Conservation (phyloP, 2,888 invertebrate species). For the Lasioglossum lativentre region DNA sequence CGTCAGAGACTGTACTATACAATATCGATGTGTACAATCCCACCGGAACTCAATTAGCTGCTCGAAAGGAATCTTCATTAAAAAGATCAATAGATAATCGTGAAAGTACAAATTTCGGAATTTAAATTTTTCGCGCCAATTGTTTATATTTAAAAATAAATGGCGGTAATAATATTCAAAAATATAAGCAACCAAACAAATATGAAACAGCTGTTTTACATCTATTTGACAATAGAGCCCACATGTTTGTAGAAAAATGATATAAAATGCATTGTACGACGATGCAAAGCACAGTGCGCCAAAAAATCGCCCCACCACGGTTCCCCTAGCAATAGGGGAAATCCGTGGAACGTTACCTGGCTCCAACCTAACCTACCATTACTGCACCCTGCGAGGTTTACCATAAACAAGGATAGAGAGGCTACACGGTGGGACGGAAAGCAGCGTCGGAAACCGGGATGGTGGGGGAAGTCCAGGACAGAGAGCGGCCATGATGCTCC, state of each 20-base stretch:
- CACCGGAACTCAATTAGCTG: neutral
- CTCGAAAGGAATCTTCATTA: neutral
- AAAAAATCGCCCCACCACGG: neutral
- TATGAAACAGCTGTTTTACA: too few species aligned
- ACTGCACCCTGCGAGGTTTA: slow-evolving; percentile 34
- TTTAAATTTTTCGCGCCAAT: neutral
- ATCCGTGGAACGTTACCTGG: slow-evolving; percentile 44
- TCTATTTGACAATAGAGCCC: neutral
- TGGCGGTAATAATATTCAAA: neutral
- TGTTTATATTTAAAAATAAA: neutral
- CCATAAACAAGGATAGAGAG: slow-evolving; percentile 45
- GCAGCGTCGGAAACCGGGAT: slow-evolving; percentile 12
- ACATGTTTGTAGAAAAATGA: neutral
- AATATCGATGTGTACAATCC: neutral
- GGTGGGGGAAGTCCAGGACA: slow-evolving; percentile 72
- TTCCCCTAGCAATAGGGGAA: neutral
- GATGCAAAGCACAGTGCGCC: neutral
- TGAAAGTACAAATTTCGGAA: neutral
- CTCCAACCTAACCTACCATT: slow-evolving; percentile 27
- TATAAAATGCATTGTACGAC: neutral
- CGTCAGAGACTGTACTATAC: neutral
- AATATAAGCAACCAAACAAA: neutral
- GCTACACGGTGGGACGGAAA: slow-evolving; percentile 60
- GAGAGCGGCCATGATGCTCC: slow-evolving; percentile 82
- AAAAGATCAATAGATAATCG: neutral